phyloP scores from a whole-genome alignment of 2,888 invertebrate genomes.

The Dryobota labecula region DNA sequence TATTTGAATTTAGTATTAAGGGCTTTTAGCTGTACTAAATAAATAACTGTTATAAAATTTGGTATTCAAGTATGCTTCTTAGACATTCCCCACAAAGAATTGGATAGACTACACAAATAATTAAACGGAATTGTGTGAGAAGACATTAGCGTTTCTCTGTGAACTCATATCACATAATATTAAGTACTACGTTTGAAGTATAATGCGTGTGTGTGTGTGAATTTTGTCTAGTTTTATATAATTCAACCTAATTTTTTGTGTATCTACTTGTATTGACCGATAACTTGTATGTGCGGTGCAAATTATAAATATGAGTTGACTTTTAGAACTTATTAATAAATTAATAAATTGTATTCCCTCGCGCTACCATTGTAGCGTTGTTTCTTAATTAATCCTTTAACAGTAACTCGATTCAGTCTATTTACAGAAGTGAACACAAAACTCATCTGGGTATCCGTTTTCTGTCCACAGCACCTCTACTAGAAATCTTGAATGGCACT shows the following conservation, averaged over 20 bases:
- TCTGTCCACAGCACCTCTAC: conserved; percentile 91
- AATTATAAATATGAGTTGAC: neutral
- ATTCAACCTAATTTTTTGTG: neutral
- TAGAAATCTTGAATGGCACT: conserved; percentile 94
- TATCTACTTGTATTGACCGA: neutral
- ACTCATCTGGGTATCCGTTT: neutral
- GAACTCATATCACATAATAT: neutral
- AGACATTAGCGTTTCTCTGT: neutral
- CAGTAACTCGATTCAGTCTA: neutral
- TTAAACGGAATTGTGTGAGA: neutral
- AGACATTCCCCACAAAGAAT: neutral
- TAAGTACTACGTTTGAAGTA: neutral
- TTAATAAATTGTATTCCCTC: neutral
- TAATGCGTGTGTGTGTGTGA: neutral
- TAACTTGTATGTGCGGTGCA: neutral
- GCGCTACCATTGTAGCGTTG: neutral
- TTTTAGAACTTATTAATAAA: neutral
- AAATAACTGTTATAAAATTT: neutral
- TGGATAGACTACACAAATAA: neutral
- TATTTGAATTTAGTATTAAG: neutral
- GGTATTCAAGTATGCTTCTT: no score
- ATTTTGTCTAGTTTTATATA: neutral
- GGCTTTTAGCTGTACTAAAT: neutral
- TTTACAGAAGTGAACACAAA: neutral
- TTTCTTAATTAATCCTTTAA: neutral